A percentile compares a stretch with the other conserved stretches of the same genome.
These are phyloP conservation scores for Aptenodytes forsteri DNA, from an alignment of 2,113 vertebrate species.

Conservation along the genomic window DNA sequence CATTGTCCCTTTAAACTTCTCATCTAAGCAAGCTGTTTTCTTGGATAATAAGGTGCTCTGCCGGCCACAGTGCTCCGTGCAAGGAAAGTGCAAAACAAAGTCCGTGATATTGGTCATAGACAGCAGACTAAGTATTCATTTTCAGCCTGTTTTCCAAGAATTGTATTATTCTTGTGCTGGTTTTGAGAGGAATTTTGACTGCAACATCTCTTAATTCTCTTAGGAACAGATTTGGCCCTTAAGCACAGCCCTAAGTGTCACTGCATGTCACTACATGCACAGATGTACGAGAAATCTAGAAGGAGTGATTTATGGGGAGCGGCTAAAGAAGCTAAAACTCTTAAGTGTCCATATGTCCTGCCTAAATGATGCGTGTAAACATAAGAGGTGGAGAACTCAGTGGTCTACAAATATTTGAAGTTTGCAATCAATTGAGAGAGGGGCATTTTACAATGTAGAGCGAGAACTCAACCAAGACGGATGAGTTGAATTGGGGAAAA, in stretches of 20 bases:
- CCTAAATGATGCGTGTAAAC: neutral
- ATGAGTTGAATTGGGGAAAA: neutral
- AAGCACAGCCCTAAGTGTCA: neutral
- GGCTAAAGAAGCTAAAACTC: neutral
- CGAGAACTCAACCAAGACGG: neutral
- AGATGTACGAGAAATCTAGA: neutral
- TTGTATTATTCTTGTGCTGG: neutral
- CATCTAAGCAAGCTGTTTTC: neutral
- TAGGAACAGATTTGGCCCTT: neutral
- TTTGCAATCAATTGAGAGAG: neutral
- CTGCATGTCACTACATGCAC: neutral
- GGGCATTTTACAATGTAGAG: neutral
- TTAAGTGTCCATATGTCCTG: neutral
- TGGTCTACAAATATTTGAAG: conserved; percentile 1
- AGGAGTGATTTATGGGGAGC: neutral
- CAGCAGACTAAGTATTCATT: neutral
- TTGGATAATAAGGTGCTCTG: neutral
- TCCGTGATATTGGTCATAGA: neutral
- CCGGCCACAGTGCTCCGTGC: neutral
- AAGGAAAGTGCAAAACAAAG: neutral
- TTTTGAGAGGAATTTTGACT: neutral
- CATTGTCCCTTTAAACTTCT: neutral
- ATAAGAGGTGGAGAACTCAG: neutral
- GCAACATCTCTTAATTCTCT: neutral
- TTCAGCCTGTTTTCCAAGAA: neutral